Evolutionary conservation across 2,113 vertebrate species (phyloP).

Genomic region (Piprites chloris): DNA sequence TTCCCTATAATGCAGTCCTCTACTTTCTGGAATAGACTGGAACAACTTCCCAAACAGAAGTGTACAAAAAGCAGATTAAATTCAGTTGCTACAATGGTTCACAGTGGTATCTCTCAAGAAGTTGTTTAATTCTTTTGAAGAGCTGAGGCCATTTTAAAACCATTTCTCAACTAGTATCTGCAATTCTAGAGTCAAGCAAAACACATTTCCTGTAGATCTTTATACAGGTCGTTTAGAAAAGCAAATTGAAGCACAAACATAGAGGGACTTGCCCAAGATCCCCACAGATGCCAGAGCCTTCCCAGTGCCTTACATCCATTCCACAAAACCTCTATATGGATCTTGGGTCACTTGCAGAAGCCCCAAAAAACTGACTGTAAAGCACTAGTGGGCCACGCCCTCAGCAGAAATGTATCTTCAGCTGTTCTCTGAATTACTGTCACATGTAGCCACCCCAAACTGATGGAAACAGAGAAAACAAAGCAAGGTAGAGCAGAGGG

Average conservation of each 20-base stretch:
- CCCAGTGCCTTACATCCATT: neutral
- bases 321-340: neutral
- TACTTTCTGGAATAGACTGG: neutral
- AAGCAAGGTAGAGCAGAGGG: neutral
- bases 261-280: neutral
- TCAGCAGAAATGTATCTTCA: neutral
- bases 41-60: neutral
- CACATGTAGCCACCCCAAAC: neutral
- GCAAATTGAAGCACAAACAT: rapidly evolving
- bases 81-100: neutral
- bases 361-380: neutral
- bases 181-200: neutral
- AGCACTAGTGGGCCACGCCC: neutral
- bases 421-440: neutral
- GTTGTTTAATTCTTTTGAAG: neutral
- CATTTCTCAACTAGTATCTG: neutral
- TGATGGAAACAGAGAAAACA: neutral
- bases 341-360: neutral
- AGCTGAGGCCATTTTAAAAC: neutral
- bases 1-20: neutral
- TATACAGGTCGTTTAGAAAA: neutral
- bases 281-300: neutral
- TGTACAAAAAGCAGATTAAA: neutral
- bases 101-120: neutral
- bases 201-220: neutral